Percentiles rank a stretch among this genome's conserved stretches.
phyloP scores from a whole-genome alignment of 2,888 invertebrate species.

The Ashinkailepas kermadecensis region DNA sequence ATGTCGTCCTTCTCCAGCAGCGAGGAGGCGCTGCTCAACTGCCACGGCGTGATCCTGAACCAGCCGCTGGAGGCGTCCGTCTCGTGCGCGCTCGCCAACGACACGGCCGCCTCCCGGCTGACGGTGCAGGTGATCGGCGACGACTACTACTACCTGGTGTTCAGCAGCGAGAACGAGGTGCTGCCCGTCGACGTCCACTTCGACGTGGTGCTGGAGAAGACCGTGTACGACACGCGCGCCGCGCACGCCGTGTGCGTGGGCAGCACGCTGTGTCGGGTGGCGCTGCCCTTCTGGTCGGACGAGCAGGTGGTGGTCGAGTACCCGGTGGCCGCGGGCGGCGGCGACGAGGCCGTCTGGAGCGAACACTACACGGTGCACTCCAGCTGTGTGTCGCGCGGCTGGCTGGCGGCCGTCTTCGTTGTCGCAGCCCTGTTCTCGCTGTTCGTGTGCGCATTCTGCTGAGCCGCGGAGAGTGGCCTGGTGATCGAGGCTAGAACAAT shows the following conservation, averaged over 20 bases:
- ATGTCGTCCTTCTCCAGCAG: constrained; percentile 72
- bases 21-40: constrained; percentile 64
- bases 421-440: not conserved
- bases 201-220: constrained; percentile 60
- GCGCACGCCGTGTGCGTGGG: constrained; percentile 56
- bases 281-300: constrained; percentile 59
- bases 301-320: constrained; percentile 60
- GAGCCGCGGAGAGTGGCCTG: not conserved
- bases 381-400: constrained; percentile 30
- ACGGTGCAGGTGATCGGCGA: constrained; percentile 58
- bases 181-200: constrained; percentile 56
- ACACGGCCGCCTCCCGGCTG: constrained; percentile 30
- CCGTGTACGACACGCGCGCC: constrained; percentile 58
- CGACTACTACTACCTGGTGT: constrained; percentile 75
- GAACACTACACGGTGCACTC: constrained; percentile 30
- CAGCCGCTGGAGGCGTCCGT: constrained; percentile 59
- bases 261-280: constrained; percentile 56
- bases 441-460: constrained; percentile 8
- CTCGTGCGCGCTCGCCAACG: constrained; percentile 44
- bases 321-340: constrained; percentile 41
- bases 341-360: constrained; percentile 38
- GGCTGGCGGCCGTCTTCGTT: not conserved
- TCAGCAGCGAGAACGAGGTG: constrained; percentile 67
- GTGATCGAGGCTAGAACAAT: no score
- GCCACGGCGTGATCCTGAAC: constrained; percentile 63